phyloP scores from a whole-genome alignment of 1,140 invertebrate species.

The Drosophila ohnishii region DNA sequence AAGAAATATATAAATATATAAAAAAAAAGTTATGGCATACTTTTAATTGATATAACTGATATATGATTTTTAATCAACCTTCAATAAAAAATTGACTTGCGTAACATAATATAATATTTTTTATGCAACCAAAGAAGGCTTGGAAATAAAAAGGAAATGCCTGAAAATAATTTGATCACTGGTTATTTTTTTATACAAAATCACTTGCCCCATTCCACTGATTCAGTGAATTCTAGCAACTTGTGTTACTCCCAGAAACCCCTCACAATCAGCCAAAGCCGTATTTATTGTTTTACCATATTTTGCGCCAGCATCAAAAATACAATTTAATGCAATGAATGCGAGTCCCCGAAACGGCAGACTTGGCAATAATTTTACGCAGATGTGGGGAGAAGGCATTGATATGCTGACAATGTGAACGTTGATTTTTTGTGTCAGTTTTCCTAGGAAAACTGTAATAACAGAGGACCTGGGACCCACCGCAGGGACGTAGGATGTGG shows the following conservation, averaged over 20 bases:
- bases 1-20: neutral
- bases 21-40: neutral
- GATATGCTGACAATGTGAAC: conserved; percentile 78
- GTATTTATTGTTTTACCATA: conserved; percentile 48
- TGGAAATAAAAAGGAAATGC: neutral
- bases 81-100: neutral
- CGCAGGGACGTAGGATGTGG: neutral
- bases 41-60: neutral
- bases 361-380: conserved; percentile 40
- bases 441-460: conserved; percentile 50
- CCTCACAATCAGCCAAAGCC: conserved; percentile 17
- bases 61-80: neutral
- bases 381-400: conserved; percentile 41
- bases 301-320: conserved; percentile 33
- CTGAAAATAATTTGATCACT: conserved; percentile 1
- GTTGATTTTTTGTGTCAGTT: conserved; percentile 54
- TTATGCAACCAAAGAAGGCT: neutral
- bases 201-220: neutral
- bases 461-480: conserved; percentile 21
- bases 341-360: conserved; percentile 26
- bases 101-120: neutral
- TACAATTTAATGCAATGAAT: conserved; percentile 44
- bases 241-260: neutral
- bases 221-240: neutral
- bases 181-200: neutral